Base-by-base conservation (phyloP, 2,797 vertebrate genomes). In the Florisuga fusca region DNA sequence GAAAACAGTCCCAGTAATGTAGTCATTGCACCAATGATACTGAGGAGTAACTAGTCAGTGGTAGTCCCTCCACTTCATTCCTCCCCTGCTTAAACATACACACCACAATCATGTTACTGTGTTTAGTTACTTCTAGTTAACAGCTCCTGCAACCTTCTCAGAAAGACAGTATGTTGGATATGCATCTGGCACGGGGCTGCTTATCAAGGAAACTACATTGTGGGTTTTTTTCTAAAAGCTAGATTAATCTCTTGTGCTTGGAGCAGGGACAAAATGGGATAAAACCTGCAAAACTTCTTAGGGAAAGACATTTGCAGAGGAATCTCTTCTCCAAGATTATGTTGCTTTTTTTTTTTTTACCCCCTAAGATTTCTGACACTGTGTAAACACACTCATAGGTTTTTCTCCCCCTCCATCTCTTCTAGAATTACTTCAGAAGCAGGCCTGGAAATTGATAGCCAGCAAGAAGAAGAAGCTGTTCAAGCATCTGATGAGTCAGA, bases 401-500 rank as follows among this genome's bases (percentile, higher is more conserved):
- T 64, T 89, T 68, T 48, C 6, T 89, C 22, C 6, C 21, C 6
- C 10, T 84, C 21, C 20, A 84, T 23, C 27, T 58, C 29, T 68
- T 74, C 20, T 69, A 98, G 98, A 72, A 97, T 98, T 67, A 98
- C 98, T 74, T 98, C 98, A 45, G 99, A 99, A 93, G 98, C 97
- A n/a, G 98, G 98, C 11, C 89, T 98, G 71, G 99, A 99, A 95
- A 96, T 99, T 1, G 98, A 98, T 66, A 99, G 98, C 38, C 99
- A 99, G 93, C 98, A 98, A 63, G 99, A 99, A 72, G 99, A 99
- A 82, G 99, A 99, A 87, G 95, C 98, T 33, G 98, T 98, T 68
- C 99, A 99, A 91, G 97, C 98, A 2, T 98, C 98, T 78, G 99
- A 99, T 87, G 98, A 99, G 55, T 97, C 98, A 75, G 98, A 98